Evolutionary conservation across 1,140 invertebrate species (phyloP).

Genomic region (Hycleus cichorii): DNA sequence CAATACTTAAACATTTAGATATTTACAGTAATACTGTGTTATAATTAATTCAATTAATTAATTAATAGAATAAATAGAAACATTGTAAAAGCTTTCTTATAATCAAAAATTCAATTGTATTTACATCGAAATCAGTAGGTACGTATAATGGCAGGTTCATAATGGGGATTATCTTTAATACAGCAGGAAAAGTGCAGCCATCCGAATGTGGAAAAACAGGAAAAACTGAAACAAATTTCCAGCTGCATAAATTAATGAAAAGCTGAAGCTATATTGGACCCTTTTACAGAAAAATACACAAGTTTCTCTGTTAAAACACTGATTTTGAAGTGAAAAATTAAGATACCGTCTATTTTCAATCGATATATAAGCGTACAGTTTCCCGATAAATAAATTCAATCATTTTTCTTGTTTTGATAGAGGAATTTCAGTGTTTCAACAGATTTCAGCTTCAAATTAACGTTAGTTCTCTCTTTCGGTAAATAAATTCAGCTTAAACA

Average conservation of each 20-base stretch:
- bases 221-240: no score
- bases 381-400: slow-evolving; percentile 6
- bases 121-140: slow-evolving; percentile 26
- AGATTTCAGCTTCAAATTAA: slow-evolving; percentile 6
- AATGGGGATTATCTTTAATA: slow-evolving; percentile 9
- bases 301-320: slow-evolving; percentile 28
- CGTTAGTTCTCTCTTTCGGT: neutral
- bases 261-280: slow-evolving; percentile 32
- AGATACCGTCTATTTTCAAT: neutral
- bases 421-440: slow-evolving; percentile 25
- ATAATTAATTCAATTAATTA: slow-evolving; percentile 4
- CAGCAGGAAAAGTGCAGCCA: neutral
- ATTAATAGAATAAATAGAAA: slow-evolving; percentile 15
- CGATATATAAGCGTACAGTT: slow-evolving; percentile 24
- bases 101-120: slow-evolving; percentile 19
- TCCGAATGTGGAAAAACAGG: neutral
- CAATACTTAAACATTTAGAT: neutral
- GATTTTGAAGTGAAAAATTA: slow-evolving; percentile 6
- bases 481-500: slow-evolving; percentile 18
- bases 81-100: slow-evolving; percentile 28
- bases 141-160: slow-evolving; percentile 32
- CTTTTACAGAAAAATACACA: slow-evolving; percentile 25
- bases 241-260: neutral
- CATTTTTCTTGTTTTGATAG: no score
- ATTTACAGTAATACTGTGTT: slow-evolving; percentile 31